Conservation (phyloP, 2,888 invertebrate species). For the Coecobrya sp. region DNA sequence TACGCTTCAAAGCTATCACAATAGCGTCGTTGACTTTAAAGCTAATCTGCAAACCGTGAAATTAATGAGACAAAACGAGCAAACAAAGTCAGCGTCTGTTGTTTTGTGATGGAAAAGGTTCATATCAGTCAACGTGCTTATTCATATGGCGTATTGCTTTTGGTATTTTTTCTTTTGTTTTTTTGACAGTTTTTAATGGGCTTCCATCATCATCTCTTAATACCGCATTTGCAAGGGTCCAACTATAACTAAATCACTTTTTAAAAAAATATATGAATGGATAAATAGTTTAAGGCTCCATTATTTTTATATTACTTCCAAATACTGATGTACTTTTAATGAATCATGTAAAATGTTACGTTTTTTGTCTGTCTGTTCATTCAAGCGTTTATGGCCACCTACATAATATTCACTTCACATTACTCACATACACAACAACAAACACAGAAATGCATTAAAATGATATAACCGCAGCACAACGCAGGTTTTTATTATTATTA, state of each 20-base stretch:
- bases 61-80: constrained; percentile 34
- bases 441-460: constrained; percentile 5
- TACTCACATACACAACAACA: neutral
- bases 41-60: constrained; percentile 21
- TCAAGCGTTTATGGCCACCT: neutral
- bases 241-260: neutral
- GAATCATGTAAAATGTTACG: neutral
- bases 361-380: neutral
- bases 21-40: constrained; percentile 1
- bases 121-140: neutral
- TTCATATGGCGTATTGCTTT: neutral
- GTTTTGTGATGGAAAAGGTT: neutral
- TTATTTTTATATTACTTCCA: neutral
- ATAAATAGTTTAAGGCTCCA: constrained; percentile 11
- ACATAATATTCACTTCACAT: neutral
- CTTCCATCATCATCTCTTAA: neutral
- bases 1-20: neutral
- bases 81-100: neutral
- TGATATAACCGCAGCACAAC: constrained; percentile 1
- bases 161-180: neutral
- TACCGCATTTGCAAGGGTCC: neutral
- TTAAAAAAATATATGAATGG: neutral
- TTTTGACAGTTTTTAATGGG: neutral
- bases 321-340: neutral
- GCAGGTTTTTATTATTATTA: neutral